These are phyloP conservation scores for Pipistrellus pipistrellus DNA, from an alignment of 2,797 vertebrate genomes.

Conservation along the genomic window DNA sequence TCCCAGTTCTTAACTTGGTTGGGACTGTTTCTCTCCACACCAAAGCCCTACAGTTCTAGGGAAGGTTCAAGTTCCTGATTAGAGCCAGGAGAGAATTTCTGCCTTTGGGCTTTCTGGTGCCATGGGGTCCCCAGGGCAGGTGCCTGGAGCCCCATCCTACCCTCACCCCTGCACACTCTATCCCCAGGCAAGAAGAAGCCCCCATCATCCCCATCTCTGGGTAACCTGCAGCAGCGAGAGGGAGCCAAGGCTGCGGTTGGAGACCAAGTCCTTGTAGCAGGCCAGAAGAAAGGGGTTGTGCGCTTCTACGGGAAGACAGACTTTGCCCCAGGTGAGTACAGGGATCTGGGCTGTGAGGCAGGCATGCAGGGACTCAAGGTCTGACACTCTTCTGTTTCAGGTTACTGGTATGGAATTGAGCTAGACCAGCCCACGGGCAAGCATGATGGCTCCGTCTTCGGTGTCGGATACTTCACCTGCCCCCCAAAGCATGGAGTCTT, in stretches of 20 bases:
- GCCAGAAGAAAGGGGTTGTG: constrained; percentile 94
- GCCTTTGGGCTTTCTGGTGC: neutral
- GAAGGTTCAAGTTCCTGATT: neutral
- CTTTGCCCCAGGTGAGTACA: constrained; percentile 93
- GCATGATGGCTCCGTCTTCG: constrained; percentile 96
- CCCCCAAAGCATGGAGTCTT: constrained; percentile 95
- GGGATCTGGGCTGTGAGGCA: neutral
- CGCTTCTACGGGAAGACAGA: constrained; percentile 96
- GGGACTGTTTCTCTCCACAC: constrained; percentile 19
- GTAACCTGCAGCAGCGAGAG: constrained; percentile 92
- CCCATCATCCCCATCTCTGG: constrained; percentile 88
- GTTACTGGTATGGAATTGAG: constrained; percentile 96
- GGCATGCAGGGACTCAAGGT: neutral
- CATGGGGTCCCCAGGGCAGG: neutral
- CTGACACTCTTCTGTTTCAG: constrained; percentile 83
- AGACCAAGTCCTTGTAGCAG: constrained; percentile 95
- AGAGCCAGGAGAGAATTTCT: neutral
- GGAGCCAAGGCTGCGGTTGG: constrained; percentile 94
- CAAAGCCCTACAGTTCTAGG: neutral
- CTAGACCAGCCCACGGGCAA: constrained; percentile 95
- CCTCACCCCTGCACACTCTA: neutral
- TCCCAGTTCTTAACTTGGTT: constrained; percentile 33
- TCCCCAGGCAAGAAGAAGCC: constrained; percentile 90
- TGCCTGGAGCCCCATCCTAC: neutral
- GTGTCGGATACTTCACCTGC: constrained; percentile 96